phyloP scores from a whole-genome alignment of 2,113 vertebrate species.

The Menidia beryllina region DNA sequence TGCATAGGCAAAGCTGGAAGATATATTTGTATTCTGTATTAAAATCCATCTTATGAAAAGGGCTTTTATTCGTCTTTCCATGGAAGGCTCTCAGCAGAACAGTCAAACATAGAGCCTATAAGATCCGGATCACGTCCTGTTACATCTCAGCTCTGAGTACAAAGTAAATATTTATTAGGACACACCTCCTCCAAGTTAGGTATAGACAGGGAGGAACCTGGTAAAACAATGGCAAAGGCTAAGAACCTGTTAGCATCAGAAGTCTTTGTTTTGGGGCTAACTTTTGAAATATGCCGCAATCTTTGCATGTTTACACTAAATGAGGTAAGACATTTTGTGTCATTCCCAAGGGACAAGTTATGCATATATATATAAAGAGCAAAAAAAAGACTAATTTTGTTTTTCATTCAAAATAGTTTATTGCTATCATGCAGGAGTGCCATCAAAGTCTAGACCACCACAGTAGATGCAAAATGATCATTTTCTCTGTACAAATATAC shows the following conservation, averaged over 20 bases:
- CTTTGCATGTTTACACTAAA: background rate
- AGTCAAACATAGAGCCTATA: conserved; percentile 4
- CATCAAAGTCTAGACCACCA: conserved; percentile 82
- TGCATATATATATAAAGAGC: too few species aligned
- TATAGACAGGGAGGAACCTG: conserved; percentile 27
- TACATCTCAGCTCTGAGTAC: conserved; percentile 44
- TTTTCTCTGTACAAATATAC: conserved; percentile 80
- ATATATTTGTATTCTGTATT: conserved; percentile 20
- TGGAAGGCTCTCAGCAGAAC: conserved; percentile 7
- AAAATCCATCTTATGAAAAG: conserved; percentile 48
- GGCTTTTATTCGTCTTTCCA: conserved; percentile 20
- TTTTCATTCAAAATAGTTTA: conserved; percentile 86
- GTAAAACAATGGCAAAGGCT: background rate
- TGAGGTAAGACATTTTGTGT: background rate
- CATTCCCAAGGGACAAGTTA: too few species aligned
- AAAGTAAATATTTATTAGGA: conserved; percentile 74
- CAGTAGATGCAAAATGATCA: conserved; percentile 82
- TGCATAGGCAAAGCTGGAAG: conserved; percentile 46
- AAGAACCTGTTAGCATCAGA: background rate
- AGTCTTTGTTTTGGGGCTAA: background rate
- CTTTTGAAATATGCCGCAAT: background rate
- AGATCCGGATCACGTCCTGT: conserved; percentile 79
- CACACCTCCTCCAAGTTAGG: conserved; percentile 54
- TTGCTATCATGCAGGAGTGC: conserved; percentile 87
- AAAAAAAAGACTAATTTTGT: background rate